A percentile compares a stretch with the other conserved stretches of the same genome.
Conservation (phyloP, 2,113 vertebrate species). For the Chionis minor region DNA sequence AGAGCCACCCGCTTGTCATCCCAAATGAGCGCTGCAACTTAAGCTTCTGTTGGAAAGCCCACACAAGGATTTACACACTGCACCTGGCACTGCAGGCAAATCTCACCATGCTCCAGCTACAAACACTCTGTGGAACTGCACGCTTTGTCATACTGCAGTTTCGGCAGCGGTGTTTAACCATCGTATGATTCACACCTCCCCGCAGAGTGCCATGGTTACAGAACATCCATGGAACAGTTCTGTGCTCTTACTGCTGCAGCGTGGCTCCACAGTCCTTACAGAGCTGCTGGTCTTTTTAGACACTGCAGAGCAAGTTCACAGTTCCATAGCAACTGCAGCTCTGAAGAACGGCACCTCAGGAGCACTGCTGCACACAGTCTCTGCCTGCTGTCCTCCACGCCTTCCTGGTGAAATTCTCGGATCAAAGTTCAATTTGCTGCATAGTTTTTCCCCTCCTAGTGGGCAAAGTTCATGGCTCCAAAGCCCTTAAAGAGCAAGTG, state of each 20-base stretch:
- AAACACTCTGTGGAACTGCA: neutral
- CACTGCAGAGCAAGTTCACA: neutral
- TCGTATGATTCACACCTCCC: constrained; percentile 6
- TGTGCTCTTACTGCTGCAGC: neutral
- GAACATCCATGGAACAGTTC: neutral
- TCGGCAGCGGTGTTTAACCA: neutral
- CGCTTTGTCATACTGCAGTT: neutral
- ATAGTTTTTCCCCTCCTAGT: neutral
- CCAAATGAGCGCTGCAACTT: neutral
- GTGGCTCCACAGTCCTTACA: neutral
- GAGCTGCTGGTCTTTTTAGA: neutral
- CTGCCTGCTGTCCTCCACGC: neutral
- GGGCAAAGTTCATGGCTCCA: neutral
- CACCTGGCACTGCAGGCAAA: neutral
- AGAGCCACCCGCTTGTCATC: neutral
- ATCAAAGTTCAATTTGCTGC: neutral
- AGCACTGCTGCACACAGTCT: neutral
- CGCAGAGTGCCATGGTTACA: constrained; percentile 39
- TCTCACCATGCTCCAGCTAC: neutral
- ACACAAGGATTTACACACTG: neutral
- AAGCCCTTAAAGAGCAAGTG: neutral
- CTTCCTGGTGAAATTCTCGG: neutral
- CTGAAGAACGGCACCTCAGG: neutral
- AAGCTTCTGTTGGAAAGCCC: neutral
- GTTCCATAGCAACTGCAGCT: neutral